Evolutionary conservation across 2,797 vertebrate species (phyloP), one percentile per base, ranked within the genome.

Genomic region (Hydrophis major): DNA sequence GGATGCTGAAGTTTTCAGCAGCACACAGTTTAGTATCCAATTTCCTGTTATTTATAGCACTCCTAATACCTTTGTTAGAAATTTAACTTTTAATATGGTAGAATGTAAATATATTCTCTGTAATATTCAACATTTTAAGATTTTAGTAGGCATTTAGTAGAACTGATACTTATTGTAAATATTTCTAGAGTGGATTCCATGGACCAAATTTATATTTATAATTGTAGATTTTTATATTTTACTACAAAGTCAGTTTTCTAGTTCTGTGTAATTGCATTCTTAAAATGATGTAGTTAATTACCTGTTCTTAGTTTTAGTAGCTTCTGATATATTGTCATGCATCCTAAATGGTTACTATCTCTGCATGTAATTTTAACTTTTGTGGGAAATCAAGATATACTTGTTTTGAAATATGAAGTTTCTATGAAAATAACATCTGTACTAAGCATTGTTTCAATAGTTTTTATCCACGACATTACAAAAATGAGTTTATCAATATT

Each of bases 131-230:
- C 96, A 96, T 97, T 98, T 98, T 96, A 97, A 96, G 96, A 96
- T 94, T 97, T 96, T 94, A 92, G 96, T 96, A 97, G 98, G 96
- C 96, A 97, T 95, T 96, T 97, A 97, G 96, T 97, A 86, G 96
- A 96, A 95, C 98, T 98, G 98, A 98, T 97, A 97, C 98, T 98
- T 97, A 97, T 95, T 98, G 98, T 99, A 99, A 98, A 99, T 99
- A 99, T 98, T 98, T 98, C 97, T 98, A 97, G 98, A 98, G 98
- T 98, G 97, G 88, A 98, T 97, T 98, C 94, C 96, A 98, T 98
- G 99, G 98, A 99, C 98, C 99, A 99, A 99, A 99, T 99, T 99
- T 99, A 98, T 99, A 99, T 99, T 99, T 99, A 99, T 99, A 99
- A 98, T 98, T 98, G 98, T 99, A 99, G 99, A 99, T 98, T 99